Evolutionary conservation across 2,113 vertebrate species (phyloP), one percentile per base, ranked within the genome.

Genomic region (Podocnemis expansa): DNA sequence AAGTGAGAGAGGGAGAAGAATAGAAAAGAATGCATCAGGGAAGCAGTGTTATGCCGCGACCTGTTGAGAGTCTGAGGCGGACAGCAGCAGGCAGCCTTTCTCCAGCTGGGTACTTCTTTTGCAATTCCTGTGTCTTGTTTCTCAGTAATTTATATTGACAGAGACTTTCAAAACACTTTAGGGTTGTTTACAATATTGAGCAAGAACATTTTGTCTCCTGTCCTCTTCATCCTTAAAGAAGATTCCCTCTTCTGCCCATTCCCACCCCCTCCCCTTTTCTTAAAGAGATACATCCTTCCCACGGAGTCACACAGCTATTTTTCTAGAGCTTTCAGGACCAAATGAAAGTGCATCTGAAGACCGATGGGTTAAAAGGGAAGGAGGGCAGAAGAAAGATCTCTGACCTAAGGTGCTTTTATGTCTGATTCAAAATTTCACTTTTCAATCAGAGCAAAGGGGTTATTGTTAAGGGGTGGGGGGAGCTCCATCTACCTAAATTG

Each of bases 151-250:
- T 97, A 60, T 94, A 92, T 96, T 47, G 91, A 96, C 94, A 94
- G 97, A 94, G 83, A 95, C 97, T 98, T 97, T 97, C 97, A 97
- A 95, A 98, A 97, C 96, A 94, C 97, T 97, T 93, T 60, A 86
- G 93, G 87, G 84, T 96, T 98, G 98, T 98, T 98, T 98, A 98
- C 98, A 73, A 63, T 90, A 85, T 94, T 38, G 58, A 95, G 93
- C 93, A 83, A 91, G 98, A 97, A 98, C 97, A 96, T 96, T 95
- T 85, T 97, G 97, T 98, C 97, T 97, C 91, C 25, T 94, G 91
- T 96, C 94, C 96, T 94, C 85, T 86, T 88, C 92, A 83, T 97
- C 89, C 97, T 96, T 96, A 81, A 94, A 97, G 96, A 92, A 4
- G 4, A 51, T 78, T 25, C 85, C 89, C 91, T 96, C n/a, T 56